A percentile compares a stretch with the other conserved stretches of the same genome.
Conservation (phyloP, 2,113 vertebrate genomes). For the Rattus rattus region DNA sequence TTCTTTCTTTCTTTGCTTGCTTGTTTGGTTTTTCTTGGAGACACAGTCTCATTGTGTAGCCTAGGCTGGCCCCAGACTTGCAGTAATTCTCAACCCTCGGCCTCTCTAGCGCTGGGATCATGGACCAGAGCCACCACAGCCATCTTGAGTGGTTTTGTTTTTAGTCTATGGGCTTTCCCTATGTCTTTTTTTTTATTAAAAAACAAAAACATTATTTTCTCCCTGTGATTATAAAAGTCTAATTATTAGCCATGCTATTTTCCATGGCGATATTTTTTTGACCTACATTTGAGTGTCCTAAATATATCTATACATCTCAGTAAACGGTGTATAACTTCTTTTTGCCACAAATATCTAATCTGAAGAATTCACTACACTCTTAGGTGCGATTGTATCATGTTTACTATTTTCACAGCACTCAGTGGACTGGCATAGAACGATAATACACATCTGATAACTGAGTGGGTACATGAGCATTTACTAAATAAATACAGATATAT, state of each 20-base stretch:
- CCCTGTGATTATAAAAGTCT: neutral
- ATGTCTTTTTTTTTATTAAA: neutral
- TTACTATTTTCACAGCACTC: neutral
- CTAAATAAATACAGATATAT: neutral
- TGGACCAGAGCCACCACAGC: neutral
- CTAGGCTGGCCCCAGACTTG: neutral
- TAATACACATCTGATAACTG: neutral
- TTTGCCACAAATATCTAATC: neutral
- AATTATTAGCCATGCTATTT: neutral
- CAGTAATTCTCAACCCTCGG: rapidly evolving
- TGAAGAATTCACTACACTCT: neutral
- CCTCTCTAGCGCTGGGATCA: neutral
- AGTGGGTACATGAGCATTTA: neutral
- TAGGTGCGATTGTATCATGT: neutral
- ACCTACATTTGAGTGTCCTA: neutral
- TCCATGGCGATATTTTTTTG: neutral
- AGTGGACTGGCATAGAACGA: neutral
- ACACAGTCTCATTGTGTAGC: neutral
- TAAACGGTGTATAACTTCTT: neutral
- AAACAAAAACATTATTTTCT: neutral
- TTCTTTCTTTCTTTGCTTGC: neutral
- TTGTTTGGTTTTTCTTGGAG: neutral
- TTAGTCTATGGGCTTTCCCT: neutral
- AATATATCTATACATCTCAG: neutral
- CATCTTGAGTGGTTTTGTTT: neutral